Base-by-base conservation (phyloP, 2,888 invertebrate genomes). In the Icerya purchasi region DNA sequence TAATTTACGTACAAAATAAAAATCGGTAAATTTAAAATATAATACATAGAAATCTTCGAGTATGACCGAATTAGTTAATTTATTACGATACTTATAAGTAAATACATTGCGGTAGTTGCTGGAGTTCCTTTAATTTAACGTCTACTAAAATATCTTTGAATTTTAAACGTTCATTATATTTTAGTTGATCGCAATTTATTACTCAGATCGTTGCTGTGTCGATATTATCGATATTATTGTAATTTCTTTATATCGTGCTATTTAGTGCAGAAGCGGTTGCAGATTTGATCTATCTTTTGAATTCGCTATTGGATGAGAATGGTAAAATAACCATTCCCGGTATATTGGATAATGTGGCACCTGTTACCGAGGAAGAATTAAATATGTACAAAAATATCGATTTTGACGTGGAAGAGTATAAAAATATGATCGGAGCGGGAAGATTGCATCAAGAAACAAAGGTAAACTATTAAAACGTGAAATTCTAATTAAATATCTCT, bases 201-300 rank as follows among this genome's bases (percentile, higher is more conserved):
- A n/a, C n/a, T n/a, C n/a, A n/a, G n/a, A n/a, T n/a, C n/a, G n/a
- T n/a, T 54, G 3, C n/a, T 52, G 3, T 23, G 5, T 22, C 8
- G 14, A 20, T 54, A 23, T 3, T 18, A 22, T 10, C 21, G 8
- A 10, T 20, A 20, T 54, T 8, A 54, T n/a, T 23, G 18, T 8
- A 5, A 20, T 22, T 58, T 23, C 18, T 53, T 53, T 57, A 23
- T 3, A 2, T 50, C 22, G 19, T 54, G 18, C 1, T 56, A 25
- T 73, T 72, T 67, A 81, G 80, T 3, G 78, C 82, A 68, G 90
- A 91, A 73, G 92, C 86, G 1, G 88, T 94, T 89, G 75, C 85
- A 1, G 96, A 97, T 75, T 76, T 98, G 56, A 79, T 94, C 63
- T 84, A 86, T 69, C 71, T 98, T 53, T 76, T 98, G 74, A 81